A percentile compares a stretch with the other conserved stretches of the same genome.
Conservation (phyloP, 2,113 vertebrate species). For the Poeciliopsis retropinna region DNA sequence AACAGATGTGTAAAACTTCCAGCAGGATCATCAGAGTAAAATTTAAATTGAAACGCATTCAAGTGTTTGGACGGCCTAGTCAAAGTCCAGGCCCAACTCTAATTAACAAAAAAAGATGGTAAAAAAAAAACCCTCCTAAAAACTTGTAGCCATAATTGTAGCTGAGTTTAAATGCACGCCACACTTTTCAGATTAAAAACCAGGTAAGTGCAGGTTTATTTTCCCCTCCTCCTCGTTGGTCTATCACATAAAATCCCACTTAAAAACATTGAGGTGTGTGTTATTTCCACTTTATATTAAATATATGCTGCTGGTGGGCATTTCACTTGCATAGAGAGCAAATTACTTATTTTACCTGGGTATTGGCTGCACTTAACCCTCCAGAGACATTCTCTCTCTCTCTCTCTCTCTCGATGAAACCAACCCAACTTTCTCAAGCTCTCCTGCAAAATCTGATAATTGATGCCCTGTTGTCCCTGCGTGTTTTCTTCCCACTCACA, state of each 20-base stretch:
- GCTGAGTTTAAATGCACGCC: too few species aligned
- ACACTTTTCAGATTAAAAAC: neutral
- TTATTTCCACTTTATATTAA: neutral
- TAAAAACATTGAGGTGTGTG: neutral
- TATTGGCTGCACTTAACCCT: conserved; percentile 13
- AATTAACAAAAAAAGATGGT: too few species aligned
- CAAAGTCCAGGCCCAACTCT: too few species aligned
- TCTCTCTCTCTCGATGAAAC: neutral
- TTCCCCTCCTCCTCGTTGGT: neutral
- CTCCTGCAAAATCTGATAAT: conserved; percentile 32
- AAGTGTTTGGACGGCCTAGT: too few species aligned
- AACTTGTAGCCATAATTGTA: too few species aligned
- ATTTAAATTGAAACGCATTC: too few species aligned
- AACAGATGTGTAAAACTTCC: too few species aligned
- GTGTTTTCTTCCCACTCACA: conserved; percentile 17
- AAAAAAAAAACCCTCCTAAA: too few species aligned
- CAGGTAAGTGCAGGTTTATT: too few species aligned
- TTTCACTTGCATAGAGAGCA: neutral
- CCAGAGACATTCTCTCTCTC: neutral
- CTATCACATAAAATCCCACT: neutral
- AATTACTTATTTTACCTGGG: too few species aligned
- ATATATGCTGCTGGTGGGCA: neutral
- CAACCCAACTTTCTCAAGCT: conserved; percentile 30
- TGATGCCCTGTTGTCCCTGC: neutral
- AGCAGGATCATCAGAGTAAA: too few species aligned